These are phyloP conservation scores for Stylophora pistillata DNA, from an alignment of 64 coral and sea anemone species.

Conservation along the genomic window DNA sequence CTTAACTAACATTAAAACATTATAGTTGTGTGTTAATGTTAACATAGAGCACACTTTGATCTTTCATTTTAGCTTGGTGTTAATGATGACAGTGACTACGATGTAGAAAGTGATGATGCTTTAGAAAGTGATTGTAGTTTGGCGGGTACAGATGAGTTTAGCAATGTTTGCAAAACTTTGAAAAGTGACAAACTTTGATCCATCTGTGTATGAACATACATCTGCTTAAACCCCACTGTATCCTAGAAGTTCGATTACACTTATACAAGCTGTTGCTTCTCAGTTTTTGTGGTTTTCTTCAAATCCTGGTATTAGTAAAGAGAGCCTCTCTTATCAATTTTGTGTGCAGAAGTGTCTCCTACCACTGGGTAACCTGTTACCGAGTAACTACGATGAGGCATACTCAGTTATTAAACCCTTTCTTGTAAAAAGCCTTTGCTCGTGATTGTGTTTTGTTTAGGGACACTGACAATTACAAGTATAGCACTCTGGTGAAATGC, in stretches of 20 bases:
- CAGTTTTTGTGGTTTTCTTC: slow-evolving; percentile 56
- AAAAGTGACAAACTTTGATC: slow-evolving; percentile 10
- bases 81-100: slow-evolving; percentile 8
- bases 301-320: slow-evolving; percentile 36
- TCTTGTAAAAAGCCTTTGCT: background rate
- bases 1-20: slow-evolving; percentile 27
- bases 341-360: slow-evolving; percentile 31
- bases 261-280: slow-evolving; percentile 44
- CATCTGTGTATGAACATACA: background rate
- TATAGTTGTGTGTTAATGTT: background rate
- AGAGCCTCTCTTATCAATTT: slow-evolving; percentile 11
- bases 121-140: no score
- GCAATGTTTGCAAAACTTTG: background rate
- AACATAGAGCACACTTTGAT: no score
- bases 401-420: slow-evolving; percentile 33
- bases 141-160: slow-evolving; percentile 14
- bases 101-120: slow-evolving; percentile 29
- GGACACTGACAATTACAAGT: slow-evolving; percentile 26
- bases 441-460: slow-evolving; percentile 52
- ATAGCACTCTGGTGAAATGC: slow-evolving; percentile 22
- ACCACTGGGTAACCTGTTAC: slow-evolving; percentile 11
- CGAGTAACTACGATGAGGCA: slow-evolving; percentile 39
- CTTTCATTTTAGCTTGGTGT: slow-evolving; percentile 3
- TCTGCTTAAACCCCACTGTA: slow-evolving; percentile 39
- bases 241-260: slow-evolving; percentile 45